A percentile compares a stretch with the other conserved stretches of the same genome.
phyloP scores from a whole-genome alignment of 2,797 vertebrate genomes.

The Clangula hyemalis region DNA sequence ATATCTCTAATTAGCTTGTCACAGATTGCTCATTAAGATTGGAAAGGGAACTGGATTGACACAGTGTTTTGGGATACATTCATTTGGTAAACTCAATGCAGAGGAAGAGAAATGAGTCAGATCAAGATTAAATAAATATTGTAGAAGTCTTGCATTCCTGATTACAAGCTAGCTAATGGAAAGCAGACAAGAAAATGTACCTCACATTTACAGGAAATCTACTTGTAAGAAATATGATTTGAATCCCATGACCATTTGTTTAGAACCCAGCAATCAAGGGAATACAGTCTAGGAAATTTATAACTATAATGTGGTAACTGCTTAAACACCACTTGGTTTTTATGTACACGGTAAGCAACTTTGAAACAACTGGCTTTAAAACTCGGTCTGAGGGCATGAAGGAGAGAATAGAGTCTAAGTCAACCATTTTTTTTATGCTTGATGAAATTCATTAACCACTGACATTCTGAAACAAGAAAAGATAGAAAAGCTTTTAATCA shows the following conservation, averaged over 20 bases:
- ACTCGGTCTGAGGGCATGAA: background rate
- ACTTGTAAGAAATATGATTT: background rate
- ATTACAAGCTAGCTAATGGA: background rate
- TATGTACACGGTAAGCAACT: background rate
- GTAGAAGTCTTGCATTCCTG: background rate
- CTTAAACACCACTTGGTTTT: background rate
- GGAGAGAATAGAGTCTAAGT: background rate
- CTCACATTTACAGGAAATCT: background rate
- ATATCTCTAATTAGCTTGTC: constrained; percentile 40
- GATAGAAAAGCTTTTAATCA: background rate
- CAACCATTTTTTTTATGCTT: background rate
- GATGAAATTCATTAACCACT: background rate
- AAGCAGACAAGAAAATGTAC: background rate
- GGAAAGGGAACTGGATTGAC: constrained; percentile 8
- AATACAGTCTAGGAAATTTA: background rate
- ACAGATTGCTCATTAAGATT: constrained; percentile 11
- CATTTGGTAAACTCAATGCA: constrained; percentile 9
- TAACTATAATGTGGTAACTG: background rate
- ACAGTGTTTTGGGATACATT: background rate
- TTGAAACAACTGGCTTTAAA: background rate
- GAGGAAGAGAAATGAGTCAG: background rate
- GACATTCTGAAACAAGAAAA: background rate
- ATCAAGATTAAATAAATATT: background rate
- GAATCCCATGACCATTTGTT: background rate
- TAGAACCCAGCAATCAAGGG: background rate